phyloP scores from a whole-genome alignment of 35 echinoderm and acorn worm genomes.

The Apostichopus japonicus region DNA sequence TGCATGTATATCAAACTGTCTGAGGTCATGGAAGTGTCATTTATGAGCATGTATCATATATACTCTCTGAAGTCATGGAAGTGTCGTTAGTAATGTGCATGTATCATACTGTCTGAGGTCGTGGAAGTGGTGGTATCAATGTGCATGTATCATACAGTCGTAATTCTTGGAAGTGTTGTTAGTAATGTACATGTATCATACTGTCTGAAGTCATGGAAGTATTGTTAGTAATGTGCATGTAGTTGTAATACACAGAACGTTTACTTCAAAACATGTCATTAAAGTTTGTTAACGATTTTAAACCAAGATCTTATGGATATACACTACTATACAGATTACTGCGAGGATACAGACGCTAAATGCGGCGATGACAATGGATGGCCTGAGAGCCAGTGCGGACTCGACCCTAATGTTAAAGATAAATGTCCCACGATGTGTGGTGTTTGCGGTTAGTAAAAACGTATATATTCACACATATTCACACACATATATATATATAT shows the following conservation, averaged over 20 bases:
- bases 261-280: constrained; percentile 9
- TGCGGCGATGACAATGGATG: not conserved
- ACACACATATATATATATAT: no score
- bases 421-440: no score
- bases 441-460: no score
- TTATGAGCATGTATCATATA: no score
- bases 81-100: no score
- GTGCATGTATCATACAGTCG: not conserved
- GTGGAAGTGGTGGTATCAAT: no score
- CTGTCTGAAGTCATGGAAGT: not conserved
- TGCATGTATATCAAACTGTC: no score
- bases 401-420: not conserved
- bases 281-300: constrained; percentile 9
- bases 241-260: constrained; percentile 14
- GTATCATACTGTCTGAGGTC: no score
- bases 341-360: not conserved
- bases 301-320: constrained; percentile 8
- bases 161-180: not conserved
- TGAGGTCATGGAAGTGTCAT: no score
- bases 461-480: no score
- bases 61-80: no score
- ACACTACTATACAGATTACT: not conserved
- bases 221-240: not conserved
- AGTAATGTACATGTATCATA: not conserved
- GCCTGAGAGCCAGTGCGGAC: constrained; percentile 4